Evolutionary conservation across 2,888 invertebrate species (phyloP).

Genomic region (Thecophora atra): DNA sequence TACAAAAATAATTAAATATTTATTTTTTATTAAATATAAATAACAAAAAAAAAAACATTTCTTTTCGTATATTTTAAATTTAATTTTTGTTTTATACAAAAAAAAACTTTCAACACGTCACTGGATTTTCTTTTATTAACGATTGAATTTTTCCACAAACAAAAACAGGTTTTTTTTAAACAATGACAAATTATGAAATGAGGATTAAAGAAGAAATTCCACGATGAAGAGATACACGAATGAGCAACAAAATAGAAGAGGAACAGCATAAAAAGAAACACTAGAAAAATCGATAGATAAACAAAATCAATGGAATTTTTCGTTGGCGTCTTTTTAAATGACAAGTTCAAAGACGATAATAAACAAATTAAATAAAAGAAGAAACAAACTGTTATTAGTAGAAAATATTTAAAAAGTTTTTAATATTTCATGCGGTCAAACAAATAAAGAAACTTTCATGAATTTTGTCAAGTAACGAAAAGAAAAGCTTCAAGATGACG

Average conservation of each 20-base stretch:
- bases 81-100: background rate
- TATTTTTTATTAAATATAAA: no score
- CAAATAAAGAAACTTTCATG: no score
- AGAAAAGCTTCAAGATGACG: no score
- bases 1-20: no score
- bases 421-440: no score
- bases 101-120: no score
- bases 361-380: conserved; percentile 16
- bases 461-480: no score
- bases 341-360: background rate
- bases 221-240: background rate
- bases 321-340: background rate
- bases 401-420: background rate
- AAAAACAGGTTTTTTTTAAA: background rate
- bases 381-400: background rate
- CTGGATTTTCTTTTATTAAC: background rate
- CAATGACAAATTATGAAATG: conserved; percentile 24
- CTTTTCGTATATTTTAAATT: no score
- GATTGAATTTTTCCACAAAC: background rate
- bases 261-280: conserved; percentile 1
- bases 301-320: conserved; percentile 19
- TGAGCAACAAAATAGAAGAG: background rate
- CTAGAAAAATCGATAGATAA: background rate
- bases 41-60: no score
- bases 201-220: background rate